Evolutionary conservation across 2,888 invertebrate species (phyloP).

Genomic region (Cryptocephalus moraei): DNA sequence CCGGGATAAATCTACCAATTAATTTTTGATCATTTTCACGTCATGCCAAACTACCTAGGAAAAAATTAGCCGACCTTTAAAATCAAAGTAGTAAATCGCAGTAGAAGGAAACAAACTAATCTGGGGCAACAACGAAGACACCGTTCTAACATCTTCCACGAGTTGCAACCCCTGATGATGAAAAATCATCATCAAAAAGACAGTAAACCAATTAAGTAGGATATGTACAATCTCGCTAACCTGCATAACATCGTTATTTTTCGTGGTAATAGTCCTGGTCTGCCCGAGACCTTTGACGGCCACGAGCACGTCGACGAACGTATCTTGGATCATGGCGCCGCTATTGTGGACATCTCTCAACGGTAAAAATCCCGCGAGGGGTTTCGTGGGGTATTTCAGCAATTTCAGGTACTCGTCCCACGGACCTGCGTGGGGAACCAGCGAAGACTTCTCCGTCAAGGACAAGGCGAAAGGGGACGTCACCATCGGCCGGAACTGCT

Average conservation of each 20-base stretch:
- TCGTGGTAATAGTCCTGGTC: conserved; percentile 51
- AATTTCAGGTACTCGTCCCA: conserved; percentile 43
- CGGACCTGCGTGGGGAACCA: conserved; percentile 48
- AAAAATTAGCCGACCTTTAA: too few relatives aligned
- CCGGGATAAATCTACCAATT: too few relatives aligned
- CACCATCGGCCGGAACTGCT: conserved; percentile 54
- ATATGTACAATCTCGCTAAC: conserved; percentile 26
- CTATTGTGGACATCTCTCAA: conserved; percentile 46
- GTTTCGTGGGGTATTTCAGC: conserved; percentile 56
- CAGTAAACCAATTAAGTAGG: too few relatives aligned
- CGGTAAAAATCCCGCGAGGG: conserved; percentile 42
- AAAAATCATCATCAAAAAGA: too few relatives aligned
- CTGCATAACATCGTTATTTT: conserved; percentile 46
- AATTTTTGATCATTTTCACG: too few relatives aligned
- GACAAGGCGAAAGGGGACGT: conserved; percentile 55
- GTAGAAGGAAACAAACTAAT: too few relatives aligned
- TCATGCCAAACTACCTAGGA: too few relatives aligned
- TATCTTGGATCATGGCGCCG: conserved; percentile 33
- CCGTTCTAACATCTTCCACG: too few relatives aligned
- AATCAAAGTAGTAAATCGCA: too few relatives aligned
- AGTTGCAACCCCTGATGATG: too few relatives aligned
- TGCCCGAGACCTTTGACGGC: conserved; percentile 53
- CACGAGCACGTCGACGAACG: conserved; percentile 56
- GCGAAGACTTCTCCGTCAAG: conserved; percentile 52
- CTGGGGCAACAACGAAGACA: too few relatives aligned